Percentiles rank a stretch among this genome's conserved stretches.
Conservation (phyloP, 92 coral and sea anemone species). For the Phenganax stokvisi region DNA sequence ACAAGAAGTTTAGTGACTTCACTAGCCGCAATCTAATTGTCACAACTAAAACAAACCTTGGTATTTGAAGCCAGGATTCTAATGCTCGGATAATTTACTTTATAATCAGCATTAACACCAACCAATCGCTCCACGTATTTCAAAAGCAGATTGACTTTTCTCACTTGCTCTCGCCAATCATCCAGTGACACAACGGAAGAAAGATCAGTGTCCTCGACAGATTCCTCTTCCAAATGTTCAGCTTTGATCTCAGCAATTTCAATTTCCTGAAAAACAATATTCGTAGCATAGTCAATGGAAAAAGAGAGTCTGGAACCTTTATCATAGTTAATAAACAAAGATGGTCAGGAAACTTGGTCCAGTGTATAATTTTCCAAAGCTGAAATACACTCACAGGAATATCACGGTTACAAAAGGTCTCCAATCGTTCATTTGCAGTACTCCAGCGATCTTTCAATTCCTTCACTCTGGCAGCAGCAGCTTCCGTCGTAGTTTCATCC, state of each 20-base stretch:
- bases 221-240: constrained; percentile 19
- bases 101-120: constrained; percentile 21
- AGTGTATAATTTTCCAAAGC: background rate
- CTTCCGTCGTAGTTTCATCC: constrained; percentile 14
- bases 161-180: constrained; percentile 29
- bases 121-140: constrained; percentile 32
- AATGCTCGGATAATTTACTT: constrained; percentile 26
- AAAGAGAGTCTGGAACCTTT: background rate
- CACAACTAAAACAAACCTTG: constrained; percentile 1
- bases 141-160: constrained; percentile 34
- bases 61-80: constrained; percentile 36
- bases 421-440: constrained; percentile 24
- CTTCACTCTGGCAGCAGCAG: constrained; percentile 13
- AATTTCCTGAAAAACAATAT: constrained; percentile 16
- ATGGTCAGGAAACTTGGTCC: background rate
- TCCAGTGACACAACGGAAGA: constrained; percentile 14
- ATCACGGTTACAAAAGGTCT: constrained; percentile 32
- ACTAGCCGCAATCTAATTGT: background rate
- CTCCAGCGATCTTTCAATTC: constrained; percentile 33
- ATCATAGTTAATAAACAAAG: background rate
- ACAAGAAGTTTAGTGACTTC: background rate
- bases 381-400: constrained; percentile 14
- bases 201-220: constrained; percentile 16
- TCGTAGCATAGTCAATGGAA: too few relatives aligned
- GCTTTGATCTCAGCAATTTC: constrained; percentile 36